Conservation (phyloP, 2,888 invertebrate genomes). For the Apotomis betuletana region DNA sequence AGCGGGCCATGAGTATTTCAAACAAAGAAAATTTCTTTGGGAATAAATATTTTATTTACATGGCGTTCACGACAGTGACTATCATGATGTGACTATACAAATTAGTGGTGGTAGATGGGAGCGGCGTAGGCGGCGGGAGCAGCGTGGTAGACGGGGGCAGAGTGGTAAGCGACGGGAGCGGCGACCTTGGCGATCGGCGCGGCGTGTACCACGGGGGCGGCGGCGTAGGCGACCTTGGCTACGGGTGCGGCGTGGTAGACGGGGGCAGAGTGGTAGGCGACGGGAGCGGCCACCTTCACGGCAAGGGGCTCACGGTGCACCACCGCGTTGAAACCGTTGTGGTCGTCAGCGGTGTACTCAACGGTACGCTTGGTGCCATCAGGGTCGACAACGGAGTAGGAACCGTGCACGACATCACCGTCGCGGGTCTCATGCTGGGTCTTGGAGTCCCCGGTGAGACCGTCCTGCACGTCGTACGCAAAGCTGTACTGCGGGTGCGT, state of each 20-base stretch:
- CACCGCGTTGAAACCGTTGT: conserved; percentile 81
- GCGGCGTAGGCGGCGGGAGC: conserved; percentile 51
- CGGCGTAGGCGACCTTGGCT: conserved; percentile 31
- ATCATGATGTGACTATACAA: conserved; percentile 5
- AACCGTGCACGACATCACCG: conserved; percentile 79
- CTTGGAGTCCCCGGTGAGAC: conserved; percentile 77
- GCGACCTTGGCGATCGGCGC: conserved; percentile 45
- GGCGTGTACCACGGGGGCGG: conserved; percentile 44
- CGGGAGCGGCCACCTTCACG: conserved; percentile 56
- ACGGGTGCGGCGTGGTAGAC: conserved; percentile 39
- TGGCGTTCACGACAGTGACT: conserved; percentile 50
- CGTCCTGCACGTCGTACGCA: conserved; percentile 79
- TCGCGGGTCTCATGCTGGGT: conserved; percentile 76
- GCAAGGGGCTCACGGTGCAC: conserved; percentile 74
- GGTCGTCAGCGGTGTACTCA: conserved; percentile 78
- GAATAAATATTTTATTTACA: conserved; percentile 60
- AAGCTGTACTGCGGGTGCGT: conserved; percentile 68
- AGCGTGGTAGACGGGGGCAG: conserved; percentile 48
- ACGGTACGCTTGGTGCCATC: conserved; percentile 79
- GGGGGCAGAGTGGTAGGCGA: conserved; percentile 46
- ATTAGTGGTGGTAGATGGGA: conserved; percentile 60
- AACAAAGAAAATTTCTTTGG: conserved; percentile 32
- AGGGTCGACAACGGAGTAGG: conserved; percentile 77
- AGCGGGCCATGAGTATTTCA: background rate
- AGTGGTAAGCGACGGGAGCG: conserved; percentile 35